A percentile compares a stretch with the other conserved stretches of the same genome.
phyloP scores from a whole-genome alignment of 2,888 invertebrate species.

The Limulus polyphemus region DNA sequence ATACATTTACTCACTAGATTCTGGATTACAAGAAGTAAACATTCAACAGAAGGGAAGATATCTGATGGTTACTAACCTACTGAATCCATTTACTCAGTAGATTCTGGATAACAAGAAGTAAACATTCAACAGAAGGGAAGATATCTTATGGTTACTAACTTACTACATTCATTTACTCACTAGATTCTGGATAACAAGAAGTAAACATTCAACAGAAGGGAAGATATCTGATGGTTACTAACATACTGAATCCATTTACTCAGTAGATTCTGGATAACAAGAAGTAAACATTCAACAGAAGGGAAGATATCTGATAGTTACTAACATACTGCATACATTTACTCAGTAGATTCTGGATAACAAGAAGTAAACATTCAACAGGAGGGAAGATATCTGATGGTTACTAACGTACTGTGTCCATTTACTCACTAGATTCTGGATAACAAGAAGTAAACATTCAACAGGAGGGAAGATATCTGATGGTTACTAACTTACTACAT shows the following conservation, averaged over 20 bases:
- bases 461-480: conserved; percentile 52
- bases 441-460: not conserved
- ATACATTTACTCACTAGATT: conserved; percentile 84
- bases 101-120: conserved; percentile 42
- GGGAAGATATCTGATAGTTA: conserved; percentile 73
- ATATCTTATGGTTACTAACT: conserved; percentile 73
- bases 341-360: conserved; percentile 55
- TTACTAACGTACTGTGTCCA: conserved; percentile 84
- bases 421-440: conserved; percentile 61
- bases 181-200: conserved; percentile 46
- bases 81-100: conserved; percentile 82
- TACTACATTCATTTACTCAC: conserved; percentile 85
- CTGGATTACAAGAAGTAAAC: conserved; percentile 28
- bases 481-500: conserved; percentile 77
- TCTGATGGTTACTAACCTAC: conserved; percentile 73
- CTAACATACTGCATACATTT: conserved; percentile 87
- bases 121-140: conserved; percentile 34
- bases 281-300: too few species aligned
- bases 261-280: conserved; percentile 51
- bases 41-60: conserved; percentile 44
- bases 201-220: too few species aligned
- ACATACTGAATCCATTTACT: conserved; percentile 87
- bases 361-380: too few species aligned
- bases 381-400: conserved; percentile 65
- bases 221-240: conserved; percentile 71